phyloP scores from a whole-genome alignment of 2,797 vertebrate species.

The Mallotus villosus region DNA sequence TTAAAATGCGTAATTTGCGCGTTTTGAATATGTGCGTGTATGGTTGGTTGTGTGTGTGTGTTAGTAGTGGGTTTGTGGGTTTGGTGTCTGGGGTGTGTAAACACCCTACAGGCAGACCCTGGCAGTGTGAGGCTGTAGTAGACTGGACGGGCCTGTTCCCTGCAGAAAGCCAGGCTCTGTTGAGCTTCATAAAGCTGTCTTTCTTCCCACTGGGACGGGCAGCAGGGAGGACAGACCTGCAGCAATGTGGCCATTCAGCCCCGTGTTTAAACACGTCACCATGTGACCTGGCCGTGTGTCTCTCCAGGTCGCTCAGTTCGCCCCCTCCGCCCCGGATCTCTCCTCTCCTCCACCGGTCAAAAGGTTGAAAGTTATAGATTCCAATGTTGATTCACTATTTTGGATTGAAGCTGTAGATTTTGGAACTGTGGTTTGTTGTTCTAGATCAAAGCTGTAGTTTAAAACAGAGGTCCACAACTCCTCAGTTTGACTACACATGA shows the following conservation, averaged over 20 bases:
- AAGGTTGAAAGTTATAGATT: no score
- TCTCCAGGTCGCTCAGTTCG: conserved; percentile 45
- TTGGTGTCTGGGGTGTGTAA: conserved; percentile 54
- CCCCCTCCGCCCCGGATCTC: conserved; percentile 47
- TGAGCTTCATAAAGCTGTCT: conserved; percentile 68
- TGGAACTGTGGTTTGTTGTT: neutral
- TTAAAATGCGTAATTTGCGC: no score
- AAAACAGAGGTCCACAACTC: neutral
- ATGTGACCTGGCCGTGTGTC: conserved; percentile 56
- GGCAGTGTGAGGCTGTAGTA: conserved; percentile 46
- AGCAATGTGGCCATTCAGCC: conserved; percentile 64
- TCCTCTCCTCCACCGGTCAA: neutral
- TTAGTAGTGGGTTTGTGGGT: neutral
- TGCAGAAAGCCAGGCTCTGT: conserved; percentile 71
- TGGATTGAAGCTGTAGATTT: no score
- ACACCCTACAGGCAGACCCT: conserved; percentile 56
- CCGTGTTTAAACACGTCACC: conserved; percentile 66
- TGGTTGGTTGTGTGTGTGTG: conserved; percentile 13
- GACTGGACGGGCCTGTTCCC: conserved; percentile 61
- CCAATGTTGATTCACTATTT: no score
- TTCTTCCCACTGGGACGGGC: conserved; percentile 57
- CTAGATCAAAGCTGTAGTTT: conserved; percentile 30
- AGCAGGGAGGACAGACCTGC: conserved; percentile 47
- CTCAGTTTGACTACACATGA: no score
- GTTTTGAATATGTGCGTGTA: neutral